Percentiles rank a stretch among this genome's conserved stretches.
Conservation (phyloP, 1,140 invertebrate species). For the Ptiloglossa arizonensis region DNA sequence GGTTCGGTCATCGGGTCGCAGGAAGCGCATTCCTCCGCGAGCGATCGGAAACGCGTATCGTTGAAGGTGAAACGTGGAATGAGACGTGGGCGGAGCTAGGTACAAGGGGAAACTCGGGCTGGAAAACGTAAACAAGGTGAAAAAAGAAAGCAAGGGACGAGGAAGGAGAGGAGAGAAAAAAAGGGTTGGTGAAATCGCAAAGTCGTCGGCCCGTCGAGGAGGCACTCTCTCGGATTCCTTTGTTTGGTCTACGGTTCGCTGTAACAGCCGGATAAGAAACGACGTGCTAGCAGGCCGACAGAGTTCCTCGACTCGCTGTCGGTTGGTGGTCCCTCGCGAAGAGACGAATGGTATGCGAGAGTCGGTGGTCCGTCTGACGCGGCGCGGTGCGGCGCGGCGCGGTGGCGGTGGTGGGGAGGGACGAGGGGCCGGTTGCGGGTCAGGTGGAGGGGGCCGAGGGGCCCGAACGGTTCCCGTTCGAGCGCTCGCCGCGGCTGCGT, state of each 20-base stretch:
- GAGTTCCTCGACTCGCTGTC: constrained; percentile 65
- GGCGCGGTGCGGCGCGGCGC: background rate
- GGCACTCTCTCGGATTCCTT: constrained; percentile 66
- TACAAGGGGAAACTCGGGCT: background rate
- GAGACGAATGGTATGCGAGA: constrained; percentile 68
- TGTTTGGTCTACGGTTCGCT: constrained; percentile 69
- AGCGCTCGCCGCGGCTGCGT: no score
- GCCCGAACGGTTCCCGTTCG: constrained; percentile 34
- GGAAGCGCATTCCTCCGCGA: background rate
- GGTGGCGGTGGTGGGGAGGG: background rate
- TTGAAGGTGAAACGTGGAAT: background rate
- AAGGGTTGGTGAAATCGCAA: constrained; percentile 19
- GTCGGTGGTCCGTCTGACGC: constrained; percentile 41
- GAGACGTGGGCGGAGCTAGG: background rate
- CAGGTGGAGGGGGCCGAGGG: constrained; percentile 16
- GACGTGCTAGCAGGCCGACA: constrained; percentile 60
- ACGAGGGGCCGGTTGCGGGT: background rate
- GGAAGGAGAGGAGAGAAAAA: background rate
- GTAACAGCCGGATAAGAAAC: constrained; percentile 65
- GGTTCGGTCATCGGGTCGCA: background rate
- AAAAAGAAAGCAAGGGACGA: constrained; percentile 21
- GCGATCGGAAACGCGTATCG: background rate
- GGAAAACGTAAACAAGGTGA: constrained; percentile 13
- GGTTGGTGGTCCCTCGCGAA: constrained; percentile 68
- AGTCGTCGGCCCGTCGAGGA: constrained; percentile 55